Conservation (phyloP, 2,113 vertebrate species). For the Callopanchax toddi region DNA sequence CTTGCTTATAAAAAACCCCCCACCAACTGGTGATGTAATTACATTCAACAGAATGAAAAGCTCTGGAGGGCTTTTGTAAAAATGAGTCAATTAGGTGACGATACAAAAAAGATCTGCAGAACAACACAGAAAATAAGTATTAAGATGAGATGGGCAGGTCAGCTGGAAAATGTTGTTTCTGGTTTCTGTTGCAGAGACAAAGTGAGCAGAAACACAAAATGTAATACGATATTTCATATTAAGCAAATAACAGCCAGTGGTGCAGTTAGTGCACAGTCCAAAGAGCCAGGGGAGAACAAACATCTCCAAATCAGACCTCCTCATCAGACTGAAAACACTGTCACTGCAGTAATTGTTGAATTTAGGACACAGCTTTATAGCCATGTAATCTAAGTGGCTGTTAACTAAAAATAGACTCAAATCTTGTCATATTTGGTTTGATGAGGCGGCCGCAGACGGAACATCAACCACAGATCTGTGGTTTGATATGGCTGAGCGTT, state of each 20-base stretch:
- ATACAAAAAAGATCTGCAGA: slow-evolving; percentile 20
- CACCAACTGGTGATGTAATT: slow-evolving; percentile 36
- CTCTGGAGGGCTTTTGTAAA: slow-evolving; percentile 34
- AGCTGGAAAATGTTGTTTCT: slow-evolving; percentile 16
- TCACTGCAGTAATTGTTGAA: slow-evolving; percentile 55
- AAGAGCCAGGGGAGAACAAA: background rate
- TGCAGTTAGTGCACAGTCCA: slow-evolving; percentile 3
- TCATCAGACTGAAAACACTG: slow-evolving; percentile 44
- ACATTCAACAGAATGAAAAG: slow-evolving; percentile 50
- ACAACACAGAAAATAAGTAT: slow-evolving; percentile 20
- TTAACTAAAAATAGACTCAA: slow-evolving; percentile 59
- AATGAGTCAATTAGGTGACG: slow-evolving; percentile 20
- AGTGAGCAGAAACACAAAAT: slow-evolving; percentile 11
- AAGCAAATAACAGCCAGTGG: slow-evolving; percentile 1
- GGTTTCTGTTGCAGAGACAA: slow-evolving; percentile 11
- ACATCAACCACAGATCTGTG: slow-evolving; percentile 20
- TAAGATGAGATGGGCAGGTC: slow-evolving; percentile 27
- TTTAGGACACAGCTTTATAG: slow-evolving; percentile 51
- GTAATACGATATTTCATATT: background rate
- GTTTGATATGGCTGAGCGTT: background rate
- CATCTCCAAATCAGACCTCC: slow-evolving; percentile 1
- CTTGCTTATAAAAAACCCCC: background rate
- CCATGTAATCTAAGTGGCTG: slow-evolving; percentile 49
- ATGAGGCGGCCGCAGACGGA: slow-evolving; percentile 31
- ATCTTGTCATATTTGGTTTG: slow-evolving; percentile 56